Evolutionary conservation across 2,888 invertebrate species (phyloP).

Genomic region (Ophonus ardosiacus): DNA sequence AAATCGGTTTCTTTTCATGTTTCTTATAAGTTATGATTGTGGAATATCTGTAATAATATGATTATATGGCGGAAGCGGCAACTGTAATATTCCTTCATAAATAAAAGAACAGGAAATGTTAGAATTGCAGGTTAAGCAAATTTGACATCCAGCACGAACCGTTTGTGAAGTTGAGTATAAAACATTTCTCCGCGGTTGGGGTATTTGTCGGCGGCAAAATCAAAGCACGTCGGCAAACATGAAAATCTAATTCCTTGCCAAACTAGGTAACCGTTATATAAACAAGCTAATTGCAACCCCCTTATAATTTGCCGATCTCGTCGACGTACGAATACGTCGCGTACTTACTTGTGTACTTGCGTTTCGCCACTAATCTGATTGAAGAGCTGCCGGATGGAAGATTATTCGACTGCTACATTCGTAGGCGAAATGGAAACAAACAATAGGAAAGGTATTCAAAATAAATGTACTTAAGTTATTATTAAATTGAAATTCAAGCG

Average conservation of each 20-base stretch:
- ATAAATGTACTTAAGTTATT: too few relatives aligned
- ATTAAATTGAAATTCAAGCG: too few relatives aligned
- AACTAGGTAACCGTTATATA: slow-evolving; percentile 50
- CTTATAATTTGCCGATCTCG: slow-evolving; percentile 30
- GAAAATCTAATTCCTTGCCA: slow-evolving; percentile 53
- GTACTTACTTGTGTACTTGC: neutral
- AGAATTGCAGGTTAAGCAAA: slow-evolving; percentile 8
- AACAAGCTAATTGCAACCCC: slow-evolving; percentile 54
- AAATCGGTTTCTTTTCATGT: neutral
- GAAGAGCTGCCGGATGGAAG: neutral
- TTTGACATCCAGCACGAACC: slow-evolving; percentile 17
- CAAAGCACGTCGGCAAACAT: slow-evolving; percentile 48
- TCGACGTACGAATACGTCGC: neutral
- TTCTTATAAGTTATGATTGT: neutral
- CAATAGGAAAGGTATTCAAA: neutral
- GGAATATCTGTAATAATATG: neutral
- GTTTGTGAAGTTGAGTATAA: neutral
- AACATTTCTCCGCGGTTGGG: slow-evolving; percentile 23
- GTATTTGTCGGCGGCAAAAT: slow-evolving; percentile 31
- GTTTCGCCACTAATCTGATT: slow-evolving; percentile 9
- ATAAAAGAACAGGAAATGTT: slow-evolving; percentile 5
- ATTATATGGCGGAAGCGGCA: neutral
- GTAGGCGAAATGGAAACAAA: neutral
- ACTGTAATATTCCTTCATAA: neutral
- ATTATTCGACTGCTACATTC: neutral